Evolutionary conservation across 2,888 invertebrate species (phyloP), one percentile per base, ranked within the genome.

Genomic region (Peribatodes rhomboidaria): DNA sequence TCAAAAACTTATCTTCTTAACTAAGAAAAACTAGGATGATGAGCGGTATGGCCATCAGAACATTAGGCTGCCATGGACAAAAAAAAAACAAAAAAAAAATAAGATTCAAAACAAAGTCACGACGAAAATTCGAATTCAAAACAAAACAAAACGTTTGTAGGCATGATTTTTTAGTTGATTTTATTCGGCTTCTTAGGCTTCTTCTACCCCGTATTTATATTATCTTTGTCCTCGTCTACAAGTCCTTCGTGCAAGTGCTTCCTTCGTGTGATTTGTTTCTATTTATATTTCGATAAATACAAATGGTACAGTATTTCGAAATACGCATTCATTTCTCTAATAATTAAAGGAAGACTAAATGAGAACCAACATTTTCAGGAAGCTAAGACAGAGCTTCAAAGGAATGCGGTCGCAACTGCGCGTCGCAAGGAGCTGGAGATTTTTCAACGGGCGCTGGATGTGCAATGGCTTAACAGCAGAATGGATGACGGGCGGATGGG

Each of bases 401-500:
- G 71, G 18, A 92, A 89, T 82, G 88, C 85, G 0, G 65, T 88
- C 10, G 65, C 69, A 0, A 69, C 69, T n/a, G 83, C 78, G 1
- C 85, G 90, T 13, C 80, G 80, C 1, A 78, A 80, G 41, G 91
- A 90, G 69, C 61, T 87, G 75, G 85, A 86, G 46, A 69, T 69
- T 0, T 89, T 70, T 67, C 92, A 91, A 71, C 79, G 88, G 18
- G 88, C 88, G 0, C 62, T 87, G 66, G 91, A 92, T 62, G 80
- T 88, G 22, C 86, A 91, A 77, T 91, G 91, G 92, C 72, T 93
- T 35, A 86, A 92, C 77, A 89, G 80, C 58, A 87, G 92, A 0
- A 91, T 91, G 90, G 89, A 88, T 33, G 89, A 89, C 41, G 88
- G 90, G 41, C 78, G 87, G n/a, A 92, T 90, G 87, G 87, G 89